Evolutionary conservation across 2,113 vertebrate species (phyloP), one percentile per base, ranked within the genome.

Genomic region (Pao palembangensis): DNA sequence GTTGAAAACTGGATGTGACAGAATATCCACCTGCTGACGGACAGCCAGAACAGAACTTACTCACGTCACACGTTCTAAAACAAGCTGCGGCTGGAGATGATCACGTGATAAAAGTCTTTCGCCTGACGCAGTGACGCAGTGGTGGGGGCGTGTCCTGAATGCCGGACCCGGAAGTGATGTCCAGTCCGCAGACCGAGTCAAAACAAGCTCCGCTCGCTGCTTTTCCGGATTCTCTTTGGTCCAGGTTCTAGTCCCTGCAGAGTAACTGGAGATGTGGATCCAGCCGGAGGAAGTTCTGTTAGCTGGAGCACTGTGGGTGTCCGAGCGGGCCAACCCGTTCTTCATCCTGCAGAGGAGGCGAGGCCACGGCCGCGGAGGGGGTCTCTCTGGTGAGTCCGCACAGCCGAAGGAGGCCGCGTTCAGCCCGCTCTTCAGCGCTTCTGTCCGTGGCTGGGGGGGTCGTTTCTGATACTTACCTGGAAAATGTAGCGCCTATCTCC

Each of bases 201-300:
- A 75, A 82, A 87, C 68, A 85, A 80, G 74, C 61, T 58, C 61
- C 48, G 54, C 3, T 49, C 25, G n/a, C 12, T 21, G 23, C 23
- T n/a, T 19, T 1, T 8, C 46, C 56, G 60, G 54, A 23, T 38
- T 38, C 34, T 38, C 34, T 12, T 38, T 38, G 25, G 19, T 4
- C 18, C 19, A 53, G 62, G 18, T 51, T 44, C 14, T 14, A 44
- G 10, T 44, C 43, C 10, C 3, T 4, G 4, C 15, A n/a, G n/a
- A n/a, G n/a, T n/a, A n/a, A n/a, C n/a, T n/a, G n/a, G n/a, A n/a
- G 18, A 88, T 98, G 96, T 98, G 96, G 96, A 91, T 96, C 79
- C 88, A 86, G 25, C 94, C 95, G 28, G 95, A 96, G 90, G 96
- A 96, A 88, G 96, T 96, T 76, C 84, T 95, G 87, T 88, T 95